Evolutionary conservation across 2,888 invertebrate species (phyloP).

Genomic region (Sarcophaga rosellei): DNA sequence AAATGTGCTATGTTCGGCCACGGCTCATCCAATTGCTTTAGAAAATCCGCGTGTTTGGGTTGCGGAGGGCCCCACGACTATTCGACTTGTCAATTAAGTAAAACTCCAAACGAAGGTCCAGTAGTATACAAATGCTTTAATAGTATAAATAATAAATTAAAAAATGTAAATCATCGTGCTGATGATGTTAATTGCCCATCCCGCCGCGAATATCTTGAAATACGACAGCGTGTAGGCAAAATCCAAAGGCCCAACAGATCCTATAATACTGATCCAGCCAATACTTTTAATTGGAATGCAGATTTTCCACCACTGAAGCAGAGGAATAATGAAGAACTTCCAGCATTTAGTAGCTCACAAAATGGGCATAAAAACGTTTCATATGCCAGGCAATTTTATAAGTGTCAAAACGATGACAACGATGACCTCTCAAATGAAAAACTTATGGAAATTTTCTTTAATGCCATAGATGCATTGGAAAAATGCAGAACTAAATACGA

Average conservation of each 20-base stretch:
- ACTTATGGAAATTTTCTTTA: conserved; percentile 21
- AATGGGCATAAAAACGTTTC: no score
- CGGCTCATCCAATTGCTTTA: no score
- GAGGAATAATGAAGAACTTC: background rate
- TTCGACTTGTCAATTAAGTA: no score
- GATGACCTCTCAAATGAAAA: conserved; percentile 15
- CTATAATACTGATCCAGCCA: background rate
- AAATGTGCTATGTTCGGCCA: background rate
- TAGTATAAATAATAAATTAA: background rate
- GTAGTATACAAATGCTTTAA: background rate
- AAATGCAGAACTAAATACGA: conserved; percentile 28
- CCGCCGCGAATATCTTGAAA: background rate
- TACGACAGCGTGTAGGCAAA: background rate
- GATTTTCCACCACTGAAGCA: background rate
- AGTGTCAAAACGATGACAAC: background rate
- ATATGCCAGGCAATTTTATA: background rate
- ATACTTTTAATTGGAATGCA: background rate
- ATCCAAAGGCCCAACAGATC: no score
- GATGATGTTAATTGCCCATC: conserved; percentile 3
- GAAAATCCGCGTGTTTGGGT: no score
- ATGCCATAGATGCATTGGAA: conserved; percentile 21
- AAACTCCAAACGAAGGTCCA: no score
- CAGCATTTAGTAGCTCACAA: background rate
- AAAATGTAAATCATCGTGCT: conserved; percentile 2
- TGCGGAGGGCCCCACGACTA: no score